Evolutionary conservation across 2,888 invertebrate genomes (phyloP), one percentile per base, ranked within the genome.

Genomic region (Polyommatus iphigenia): DNA sequence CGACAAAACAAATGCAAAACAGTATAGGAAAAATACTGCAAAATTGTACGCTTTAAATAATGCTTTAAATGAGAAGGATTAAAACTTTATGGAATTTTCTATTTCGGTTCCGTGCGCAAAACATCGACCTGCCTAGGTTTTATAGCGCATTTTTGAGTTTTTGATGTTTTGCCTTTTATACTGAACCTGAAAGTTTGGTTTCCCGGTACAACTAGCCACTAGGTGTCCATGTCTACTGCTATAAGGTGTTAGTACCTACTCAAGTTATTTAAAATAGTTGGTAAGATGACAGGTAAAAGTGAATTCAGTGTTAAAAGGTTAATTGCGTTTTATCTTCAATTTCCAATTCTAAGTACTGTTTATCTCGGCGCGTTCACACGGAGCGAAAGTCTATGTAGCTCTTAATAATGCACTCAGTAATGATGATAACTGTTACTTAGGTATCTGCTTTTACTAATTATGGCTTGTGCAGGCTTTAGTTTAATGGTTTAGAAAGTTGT

Each of bases 231-330:
- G 32, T 32, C 32, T 32, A 32, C 3, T 54, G 18, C 3, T 54
- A 54, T 54, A 54, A 18, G 8, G 24, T 29, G 15, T 67, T 32
- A 15, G 67, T 29, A 29, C n/a, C n/a, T n/a, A n/a, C 67, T 15
- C 15, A 67, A 32, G 67, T 29, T 67, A 29, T 67, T 67, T 15
- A 67, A 13, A 67, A 32, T 67, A 72, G 10, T 20, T 20, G 41
- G 36, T 46, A 72, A 41, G 41, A n/a, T 72, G 41, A 72, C 20
- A n/a, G 20, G 72, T 72, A 72, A 72, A 41, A 72, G 72, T 72
- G 41, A 72, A 72, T 72, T 72, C n/a, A 72, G 41, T n/a, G 72
- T 72, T 72, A 36, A 54, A 72, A 72, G 72, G 72, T 72, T 41
- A 72, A 72, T 72, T 72, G 72, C 24, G 20, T 72, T 72, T 41